These are phyloP conservation scores for Eudyptes chrysolophus DNA, from an alignment of 2,113 vertebrate genomes.

Conservation along the genomic window DNA sequence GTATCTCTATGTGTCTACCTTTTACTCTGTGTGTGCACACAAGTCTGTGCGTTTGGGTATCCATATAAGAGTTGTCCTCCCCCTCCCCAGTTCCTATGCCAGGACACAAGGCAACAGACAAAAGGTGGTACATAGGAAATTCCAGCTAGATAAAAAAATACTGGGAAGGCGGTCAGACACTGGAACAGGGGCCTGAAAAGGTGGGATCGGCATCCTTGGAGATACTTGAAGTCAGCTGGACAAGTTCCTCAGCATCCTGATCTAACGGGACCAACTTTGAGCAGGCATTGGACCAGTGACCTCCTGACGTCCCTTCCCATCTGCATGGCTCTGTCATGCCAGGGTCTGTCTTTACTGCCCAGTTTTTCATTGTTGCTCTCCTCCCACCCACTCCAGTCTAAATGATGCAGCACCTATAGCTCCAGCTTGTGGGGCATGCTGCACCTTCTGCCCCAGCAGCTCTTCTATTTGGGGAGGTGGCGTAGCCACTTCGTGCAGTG, in stretches of 20 bases:
- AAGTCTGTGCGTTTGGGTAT: too few relatives aligned
- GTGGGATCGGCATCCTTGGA: background rate
- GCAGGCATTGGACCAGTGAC: background rate
- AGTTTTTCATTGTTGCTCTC: background rate
- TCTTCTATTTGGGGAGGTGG: background rate
- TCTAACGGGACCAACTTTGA: background rate
- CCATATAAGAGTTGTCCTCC: background rate
- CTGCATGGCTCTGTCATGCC: background rate
- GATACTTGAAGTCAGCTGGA: background rate
- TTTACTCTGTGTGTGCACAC: background rate
- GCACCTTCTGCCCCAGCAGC: background rate
- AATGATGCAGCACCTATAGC: background rate
- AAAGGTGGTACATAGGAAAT: background rate
- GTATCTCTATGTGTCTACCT: background rate
- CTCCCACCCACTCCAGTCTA: background rate
- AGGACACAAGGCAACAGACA: background rate
- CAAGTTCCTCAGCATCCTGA: background rate
- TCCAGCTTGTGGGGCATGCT: background rate
- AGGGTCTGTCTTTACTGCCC: background rate
- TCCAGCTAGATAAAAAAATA: background rate
- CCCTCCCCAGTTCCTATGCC: background rate
- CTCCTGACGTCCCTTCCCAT: background rate
- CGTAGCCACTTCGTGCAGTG: fast-evolving
- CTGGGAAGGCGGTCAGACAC: background rate
- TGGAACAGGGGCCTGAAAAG: fast-evolving